Evolutionary conservation across 2,888 invertebrate species (phyloP).

Genomic region (Nemurella pictetii): DNA sequence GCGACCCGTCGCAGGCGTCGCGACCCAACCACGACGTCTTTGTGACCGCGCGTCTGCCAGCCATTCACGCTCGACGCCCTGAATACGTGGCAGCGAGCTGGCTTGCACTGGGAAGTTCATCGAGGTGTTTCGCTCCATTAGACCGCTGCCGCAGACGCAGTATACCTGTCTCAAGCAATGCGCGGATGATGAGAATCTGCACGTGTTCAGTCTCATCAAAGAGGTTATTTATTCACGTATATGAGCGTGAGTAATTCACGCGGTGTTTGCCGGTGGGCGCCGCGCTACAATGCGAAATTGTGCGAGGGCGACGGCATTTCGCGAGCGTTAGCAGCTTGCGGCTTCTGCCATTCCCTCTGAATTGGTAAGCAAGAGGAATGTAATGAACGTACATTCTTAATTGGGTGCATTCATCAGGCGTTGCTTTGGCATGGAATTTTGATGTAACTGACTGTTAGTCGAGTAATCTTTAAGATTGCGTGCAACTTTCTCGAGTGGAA

Average conservation of each 20-base stretch:
- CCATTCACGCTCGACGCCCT: no score
- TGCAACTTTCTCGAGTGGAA: constrained; percentile 13
- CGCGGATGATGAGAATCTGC: background rate
- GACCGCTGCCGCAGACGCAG: no score
- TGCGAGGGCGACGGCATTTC: no score
- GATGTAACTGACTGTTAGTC: background rate
- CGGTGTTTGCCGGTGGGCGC: background rate
- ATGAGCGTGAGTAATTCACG: background rate
- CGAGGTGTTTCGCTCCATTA: no score
- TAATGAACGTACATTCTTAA: constrained; percentile 20
- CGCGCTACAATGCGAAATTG: background rate
- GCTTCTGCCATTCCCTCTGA: background rate
- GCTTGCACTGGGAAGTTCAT: no score
- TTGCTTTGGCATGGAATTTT: background rate
- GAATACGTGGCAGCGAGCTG: no score
- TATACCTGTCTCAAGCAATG: no score
- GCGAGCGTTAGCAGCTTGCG: background rate
- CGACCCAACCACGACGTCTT: no score
- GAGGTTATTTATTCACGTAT: background rate
- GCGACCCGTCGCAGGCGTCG: no score
- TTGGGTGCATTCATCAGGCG: constrained; percentile 25
- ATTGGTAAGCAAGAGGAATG: constrained; percentile 17
- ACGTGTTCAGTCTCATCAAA: background rate
- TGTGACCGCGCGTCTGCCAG: no score
- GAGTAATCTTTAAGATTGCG: constrained; percentile 23